Evolutionary conservation across 2,888 invertebrate species (phyloP).

Genomic region (Callyntrura sp.): DNA sequence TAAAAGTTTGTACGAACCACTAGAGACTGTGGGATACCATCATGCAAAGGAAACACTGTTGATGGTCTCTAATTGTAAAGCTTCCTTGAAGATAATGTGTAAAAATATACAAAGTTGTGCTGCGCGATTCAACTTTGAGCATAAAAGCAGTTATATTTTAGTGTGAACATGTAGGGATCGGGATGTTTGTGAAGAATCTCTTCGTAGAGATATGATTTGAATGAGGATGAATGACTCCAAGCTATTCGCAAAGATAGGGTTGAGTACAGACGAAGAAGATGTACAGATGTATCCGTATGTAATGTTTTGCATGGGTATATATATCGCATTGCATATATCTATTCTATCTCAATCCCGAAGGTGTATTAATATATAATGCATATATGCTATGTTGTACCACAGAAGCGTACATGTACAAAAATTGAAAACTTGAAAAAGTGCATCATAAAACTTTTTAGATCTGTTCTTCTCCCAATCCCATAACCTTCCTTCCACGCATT

Average conservation of each 20-base stretch:
- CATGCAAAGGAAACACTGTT: too few relatives aligned
- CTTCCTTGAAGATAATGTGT: not conserved
- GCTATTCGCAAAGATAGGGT: not conserved
- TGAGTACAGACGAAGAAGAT: too few relatives aligned
- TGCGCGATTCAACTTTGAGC: not conserved
- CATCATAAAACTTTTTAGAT: not conserved
- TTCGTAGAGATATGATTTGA: conserved; percentile 35
- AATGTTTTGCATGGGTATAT: not conserved
- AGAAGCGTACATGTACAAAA: not conserved
- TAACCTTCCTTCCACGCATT: not conserved
- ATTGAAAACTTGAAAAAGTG: not conserved
- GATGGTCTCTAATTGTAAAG: not conserved
- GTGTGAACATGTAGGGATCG: conserved; percentile 21
- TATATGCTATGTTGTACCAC: not conserved
- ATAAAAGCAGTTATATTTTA: not conserved
- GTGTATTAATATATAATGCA: too few relatives aligned
- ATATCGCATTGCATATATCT: too few relatives aligned
- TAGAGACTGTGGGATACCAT: not conserved
- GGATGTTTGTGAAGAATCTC: conserved; percentile 39
- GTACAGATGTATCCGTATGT: not conserved
- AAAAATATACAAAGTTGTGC: not conserved
- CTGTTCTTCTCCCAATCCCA: not conserved
- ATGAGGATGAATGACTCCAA: conserved; percentile 58
- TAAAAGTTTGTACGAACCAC: not conserved
- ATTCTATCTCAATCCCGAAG: too few relatives aligned